These are phyloP conservation scores for Lasioglossum lativentre DNA, from an alignment of 2,888 invertebrate species.

Conservation along the genomic window DNA sequence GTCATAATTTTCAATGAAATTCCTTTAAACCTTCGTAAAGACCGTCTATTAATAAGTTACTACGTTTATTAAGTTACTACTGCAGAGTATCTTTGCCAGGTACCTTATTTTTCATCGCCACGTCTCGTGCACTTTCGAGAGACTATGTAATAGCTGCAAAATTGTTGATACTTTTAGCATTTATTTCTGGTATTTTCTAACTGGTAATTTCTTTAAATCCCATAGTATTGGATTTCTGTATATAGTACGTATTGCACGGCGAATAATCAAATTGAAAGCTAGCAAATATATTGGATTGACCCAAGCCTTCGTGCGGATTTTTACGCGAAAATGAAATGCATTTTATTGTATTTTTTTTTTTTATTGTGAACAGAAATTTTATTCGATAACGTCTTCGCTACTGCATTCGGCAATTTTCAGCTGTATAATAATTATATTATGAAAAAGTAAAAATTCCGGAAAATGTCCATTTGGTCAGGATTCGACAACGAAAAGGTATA, in stretches of 20 bases:
- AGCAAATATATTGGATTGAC: background rate
- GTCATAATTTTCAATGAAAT: background rate
- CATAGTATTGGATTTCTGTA: background rate
- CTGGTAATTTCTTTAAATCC: background rate
- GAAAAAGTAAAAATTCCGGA: too few species aligned
- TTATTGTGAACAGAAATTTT: background rate
- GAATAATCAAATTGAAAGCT: constrained; percentile 8
- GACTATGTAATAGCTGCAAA: background rate
- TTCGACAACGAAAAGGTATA: too few species aligned
- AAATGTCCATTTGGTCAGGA: too few species aligned
- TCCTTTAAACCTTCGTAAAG: background rate
- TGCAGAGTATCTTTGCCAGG: background rate
- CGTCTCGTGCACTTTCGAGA: background rate
- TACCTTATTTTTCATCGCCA: background rate
- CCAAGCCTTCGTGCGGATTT: background rate
- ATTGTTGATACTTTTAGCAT: background rate
- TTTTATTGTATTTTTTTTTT: background rate
- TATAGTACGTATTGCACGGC: background rate
- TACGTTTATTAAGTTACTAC: background rate
- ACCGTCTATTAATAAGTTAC: background rate
- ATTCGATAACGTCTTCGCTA: background rate
- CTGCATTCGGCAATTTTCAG: background rate
- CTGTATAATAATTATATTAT: background rate
- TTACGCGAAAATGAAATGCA: background rate
- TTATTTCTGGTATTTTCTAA: background rate